phyloP scores from a whole-genome alignment of 2,888 invertebrate species.

The Eurytoma californica region DNA sequence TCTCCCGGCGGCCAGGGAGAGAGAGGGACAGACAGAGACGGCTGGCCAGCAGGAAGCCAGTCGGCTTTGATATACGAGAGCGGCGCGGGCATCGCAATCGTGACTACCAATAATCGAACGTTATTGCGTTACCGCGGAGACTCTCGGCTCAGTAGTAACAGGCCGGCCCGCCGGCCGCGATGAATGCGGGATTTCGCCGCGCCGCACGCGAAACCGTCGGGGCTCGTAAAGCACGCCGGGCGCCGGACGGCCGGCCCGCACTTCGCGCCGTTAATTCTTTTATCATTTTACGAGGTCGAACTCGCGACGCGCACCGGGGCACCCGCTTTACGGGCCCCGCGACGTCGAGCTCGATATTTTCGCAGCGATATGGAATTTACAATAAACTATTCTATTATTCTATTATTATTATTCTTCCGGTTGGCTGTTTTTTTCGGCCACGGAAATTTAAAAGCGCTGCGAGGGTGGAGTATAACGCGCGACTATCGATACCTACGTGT shows the following conservation, averaged over 20 bases:
- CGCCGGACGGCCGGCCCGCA: slow-evolving; percentile 11
- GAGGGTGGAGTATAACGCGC: not conserved
- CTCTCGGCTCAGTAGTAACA: slow-evolving; percentile 36
- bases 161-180: not conserved
- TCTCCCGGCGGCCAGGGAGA: not conserved
- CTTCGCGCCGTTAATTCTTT: slow-evolving; percentile 50
- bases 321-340: not conserved
- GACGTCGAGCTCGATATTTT: not conserved
- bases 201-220: slow-evolving; percentile 42
- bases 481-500: too few relatives aligned
- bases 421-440: not conserved
- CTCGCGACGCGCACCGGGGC: not conserved
- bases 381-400: too few relatives aligned
- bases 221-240: slow-evolving; percentile 29
- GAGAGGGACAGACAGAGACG: not conserved
- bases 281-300: slow-evolving; percentile 48
- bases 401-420: too few relatives aligned
- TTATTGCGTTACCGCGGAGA: slow-evolving; percentile 69
- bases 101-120: slow-evolving; percentile 72
- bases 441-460: not conserved
- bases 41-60: slow-evolving; percentile 55
- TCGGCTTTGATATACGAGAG: slow-evolving; percentile 71
- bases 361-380: too few relatives aligned
- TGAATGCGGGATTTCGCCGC: slow-evolving; percentile 23
- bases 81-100: slow-evolving; percentile 58